Conservation (phyloP, 2,113 vertebrate species). For the Proteles cristata region DNA sequence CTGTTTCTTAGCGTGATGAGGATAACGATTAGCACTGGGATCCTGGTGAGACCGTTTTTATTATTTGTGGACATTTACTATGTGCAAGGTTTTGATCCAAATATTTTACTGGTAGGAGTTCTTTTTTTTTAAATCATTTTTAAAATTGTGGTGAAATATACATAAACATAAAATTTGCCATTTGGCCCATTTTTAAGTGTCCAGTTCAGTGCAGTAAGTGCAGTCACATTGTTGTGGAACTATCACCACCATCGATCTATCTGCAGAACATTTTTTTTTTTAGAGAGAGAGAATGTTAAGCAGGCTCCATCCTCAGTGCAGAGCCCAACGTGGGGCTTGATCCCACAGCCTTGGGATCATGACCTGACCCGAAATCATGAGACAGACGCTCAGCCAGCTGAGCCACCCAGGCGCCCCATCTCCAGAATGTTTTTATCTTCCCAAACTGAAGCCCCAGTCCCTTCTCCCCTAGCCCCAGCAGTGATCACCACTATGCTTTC, state of each 20-base stretch:
- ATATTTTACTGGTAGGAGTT: neutral
- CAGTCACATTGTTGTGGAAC: neutral
- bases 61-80: neutral
- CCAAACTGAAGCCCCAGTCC: neutral
- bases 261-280: neutral
- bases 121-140: neutral
- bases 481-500: neutral
- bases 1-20: neutral
- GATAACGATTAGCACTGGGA: neutral
- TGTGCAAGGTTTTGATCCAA: neutral
- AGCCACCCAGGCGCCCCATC: neutral
- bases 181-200: neutral
- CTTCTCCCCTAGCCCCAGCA: too few species aligned
- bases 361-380: too few species aligned
- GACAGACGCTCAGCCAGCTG: too few species aligned
- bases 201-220: neutral
- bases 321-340: too few species aligned
- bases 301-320: too few species aligned
- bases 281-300: too few species aligned
- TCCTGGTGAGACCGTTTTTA: neutral
- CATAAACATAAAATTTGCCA: neutral
- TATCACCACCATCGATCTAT: neutral
- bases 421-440: neutral
- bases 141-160: neutral
- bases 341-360: too few species aligned